Conservation (phyloP, 2,113 vertebrate genomes). For the Prionailurus viverrinus region DNA sequence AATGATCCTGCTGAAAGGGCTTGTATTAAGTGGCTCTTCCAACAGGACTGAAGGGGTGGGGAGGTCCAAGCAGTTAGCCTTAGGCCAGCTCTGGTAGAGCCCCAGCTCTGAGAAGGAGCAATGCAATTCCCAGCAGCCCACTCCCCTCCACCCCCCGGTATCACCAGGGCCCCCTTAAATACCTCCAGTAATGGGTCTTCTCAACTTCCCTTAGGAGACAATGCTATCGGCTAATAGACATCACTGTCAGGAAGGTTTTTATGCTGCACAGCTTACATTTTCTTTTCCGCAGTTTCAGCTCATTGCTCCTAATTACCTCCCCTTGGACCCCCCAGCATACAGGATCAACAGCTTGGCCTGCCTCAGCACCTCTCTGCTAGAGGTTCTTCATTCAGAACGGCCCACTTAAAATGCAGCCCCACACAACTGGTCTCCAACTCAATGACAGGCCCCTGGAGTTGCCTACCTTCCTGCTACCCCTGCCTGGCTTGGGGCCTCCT, state of each 20-base stretch:
- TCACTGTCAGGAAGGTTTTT: background rate
- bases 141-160: accelerated
- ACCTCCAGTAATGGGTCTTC: background rate
- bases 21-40: background rate
- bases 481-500: background rate
- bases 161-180: background rate
- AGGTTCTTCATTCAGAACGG: background rate
- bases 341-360: slow-evolving; percentile 11
- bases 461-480: background rate
- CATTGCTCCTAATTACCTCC: slow-evolving; percentile 57
- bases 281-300: slow-evolving; percentile 29
- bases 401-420: background rate
- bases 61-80: background rate
- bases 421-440: background rate
- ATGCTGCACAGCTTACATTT: background rate
- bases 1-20: background rate
- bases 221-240: background rate
- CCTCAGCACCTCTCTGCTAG: slow-evolving; percentile 11
- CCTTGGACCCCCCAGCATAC: background rate
- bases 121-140: background rate
- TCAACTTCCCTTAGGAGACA: background rate
- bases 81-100: background rate
- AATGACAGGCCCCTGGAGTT: background rate
- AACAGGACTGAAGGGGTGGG: accelerated
- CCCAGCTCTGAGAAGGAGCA: background rate